Evolutionary conservation across 1,140 invertebrate genomes (phyloP).

Genomic region (Drosophila sp.): DNA sequence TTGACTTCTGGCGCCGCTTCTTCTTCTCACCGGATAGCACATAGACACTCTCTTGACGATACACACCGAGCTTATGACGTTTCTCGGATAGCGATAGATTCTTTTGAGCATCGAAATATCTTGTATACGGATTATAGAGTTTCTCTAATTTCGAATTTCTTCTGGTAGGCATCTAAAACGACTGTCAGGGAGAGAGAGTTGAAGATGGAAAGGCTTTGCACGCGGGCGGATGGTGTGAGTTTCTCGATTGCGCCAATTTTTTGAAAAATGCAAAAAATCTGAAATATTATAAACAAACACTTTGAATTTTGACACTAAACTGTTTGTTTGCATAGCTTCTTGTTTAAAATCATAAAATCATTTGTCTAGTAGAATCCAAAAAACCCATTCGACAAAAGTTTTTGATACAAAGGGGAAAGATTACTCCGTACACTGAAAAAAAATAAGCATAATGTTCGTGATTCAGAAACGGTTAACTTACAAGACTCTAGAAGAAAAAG

Average conservation of each 20-base stretch:
- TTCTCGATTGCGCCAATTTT: not conserved
- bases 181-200: not conserved
- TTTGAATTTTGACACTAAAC: conserved; percentile 22
- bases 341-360: too few species aligned
- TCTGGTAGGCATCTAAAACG: conserved; percentile 37
- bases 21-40: conserved; percentile 11
- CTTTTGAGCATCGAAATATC: conserved; percentile 46
- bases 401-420: too few species aligned
- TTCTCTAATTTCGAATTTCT: conserved; percentile 34
- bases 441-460: too few species aligned
- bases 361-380: too few species aligned
- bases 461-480: too few species aligned
- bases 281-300: not conserved
- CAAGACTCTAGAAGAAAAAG: too few species aligned
- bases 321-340: not conserved
- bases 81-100: not conserved
- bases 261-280: not conserved
- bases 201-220: not conserved
- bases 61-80: not conserved
- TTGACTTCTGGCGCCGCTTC: conserved; percentile 1
- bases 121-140: conserved; percentile 36
- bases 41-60: conserved; percentile 44
- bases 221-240: not conserved
- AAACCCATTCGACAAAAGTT: too few species aligned
- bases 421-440: too few species aligned